Evolutionary conservation across 2,113 vertebrate genomes (phyloP).

Genomic region (Chelonoidis abingdonii): DNA sequence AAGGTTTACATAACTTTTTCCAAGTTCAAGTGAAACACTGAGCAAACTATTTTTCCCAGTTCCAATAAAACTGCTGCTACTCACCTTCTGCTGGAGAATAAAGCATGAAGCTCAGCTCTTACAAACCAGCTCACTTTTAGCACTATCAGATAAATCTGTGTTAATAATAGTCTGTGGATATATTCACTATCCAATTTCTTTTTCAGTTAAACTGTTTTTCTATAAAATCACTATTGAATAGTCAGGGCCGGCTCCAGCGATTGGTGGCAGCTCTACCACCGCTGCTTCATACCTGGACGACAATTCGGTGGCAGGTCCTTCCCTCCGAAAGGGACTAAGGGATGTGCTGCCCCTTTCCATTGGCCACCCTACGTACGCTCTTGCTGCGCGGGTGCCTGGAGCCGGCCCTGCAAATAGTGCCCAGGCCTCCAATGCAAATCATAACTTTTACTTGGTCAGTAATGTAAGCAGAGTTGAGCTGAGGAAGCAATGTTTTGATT

Average conservation of each 20-base stretch:
- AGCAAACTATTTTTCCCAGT: background rate
- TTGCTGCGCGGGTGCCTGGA: no score
- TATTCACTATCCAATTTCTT: background rate
- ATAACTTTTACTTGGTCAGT: background rate
- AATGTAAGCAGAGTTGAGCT: background rate
- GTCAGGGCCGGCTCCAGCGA: no score
- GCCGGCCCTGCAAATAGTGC: background rate
- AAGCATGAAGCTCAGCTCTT: background rate
- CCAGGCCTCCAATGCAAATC: background rate
- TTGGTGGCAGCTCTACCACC: no score
- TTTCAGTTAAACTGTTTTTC: background rate
- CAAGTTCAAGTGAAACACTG: background rate
- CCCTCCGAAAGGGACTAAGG: no score
- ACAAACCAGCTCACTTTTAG: background rate
- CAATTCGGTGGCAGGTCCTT: no score
- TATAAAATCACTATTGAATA: fast-evolving
- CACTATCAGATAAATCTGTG: background rate
- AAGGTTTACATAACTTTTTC: background rate
- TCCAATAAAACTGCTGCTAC: background rate
- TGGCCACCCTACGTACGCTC: no score
- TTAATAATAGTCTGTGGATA: background rate
- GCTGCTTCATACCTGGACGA: no score
- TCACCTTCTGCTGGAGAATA: background rate
- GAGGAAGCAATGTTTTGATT: background rate
- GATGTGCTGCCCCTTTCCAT: no score